Evolutionary conservation across 2,888 invertebrate genomes (phyloP), one percentile per base, ranked within the genome.

Genomic region (Listrodromus nycthemerus): DNA sequence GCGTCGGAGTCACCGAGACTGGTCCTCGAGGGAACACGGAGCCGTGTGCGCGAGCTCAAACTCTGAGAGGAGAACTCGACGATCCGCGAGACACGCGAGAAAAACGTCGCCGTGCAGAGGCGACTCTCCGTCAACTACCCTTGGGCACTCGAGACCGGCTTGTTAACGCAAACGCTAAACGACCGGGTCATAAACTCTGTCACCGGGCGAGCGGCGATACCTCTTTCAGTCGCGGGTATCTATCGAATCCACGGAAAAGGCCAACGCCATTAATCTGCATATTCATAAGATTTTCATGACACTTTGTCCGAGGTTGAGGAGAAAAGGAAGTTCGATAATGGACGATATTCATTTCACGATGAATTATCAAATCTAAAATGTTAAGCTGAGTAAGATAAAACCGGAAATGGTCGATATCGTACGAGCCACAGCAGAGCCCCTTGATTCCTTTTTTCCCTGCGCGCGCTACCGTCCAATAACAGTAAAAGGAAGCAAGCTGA

Each of bases 101-200:
- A 58, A 58, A 71, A 71, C 71, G 58, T 73, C 61, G 73, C 30
- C 58, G 41, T 21, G 55, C 63, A 30, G 61, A 27, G 63, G 45
- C 33, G 48, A 37, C 37, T 65, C 58, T 45, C 61, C 74, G 19
- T 63, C 41, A 27, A 45, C 45, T 48, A 48, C 19, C 61, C 61
- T 24, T 33, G 21, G 76, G 66, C 37, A 2, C 37, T 16, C 16
- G 41, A 45, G 41, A 3, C 41, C 82, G 75, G 78, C 90, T 91
- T 87, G 90, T 91, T 90, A 88, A 86, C 86, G 86, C 82, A 83
- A 83, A 87, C 85, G 84, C 79, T 82, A 86, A 88, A 85, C 86
- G 86, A 70, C 70, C 79, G 80, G 52, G 82, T 81, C 87, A 83
- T 86, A 86, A 86, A 87, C 77, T 55, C 77, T 63, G 21, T 21